Evolutionary conservation across 2,888 invertebrate species (phyloP).

Genomic region (Zygaena filipendulae): DNA sequence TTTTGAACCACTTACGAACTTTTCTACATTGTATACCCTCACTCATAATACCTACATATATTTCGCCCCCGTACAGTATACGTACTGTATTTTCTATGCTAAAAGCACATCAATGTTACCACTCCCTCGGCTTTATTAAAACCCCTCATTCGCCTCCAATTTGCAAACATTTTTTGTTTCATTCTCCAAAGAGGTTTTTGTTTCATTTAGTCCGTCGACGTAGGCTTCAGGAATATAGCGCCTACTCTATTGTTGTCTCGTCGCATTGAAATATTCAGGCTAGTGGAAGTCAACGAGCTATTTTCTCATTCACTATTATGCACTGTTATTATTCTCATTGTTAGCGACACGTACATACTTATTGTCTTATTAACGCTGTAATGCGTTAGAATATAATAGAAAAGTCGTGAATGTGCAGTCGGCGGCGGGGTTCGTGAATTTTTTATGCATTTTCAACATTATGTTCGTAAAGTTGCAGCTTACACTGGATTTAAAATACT

Average conservation of each 20-base stretch:
- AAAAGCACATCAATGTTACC: no score
- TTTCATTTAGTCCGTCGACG: constrained; percentile 45
- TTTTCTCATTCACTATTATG: constrained; percentile 60
- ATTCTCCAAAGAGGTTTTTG: constrained; percentile 45
- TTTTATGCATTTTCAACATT: no score
- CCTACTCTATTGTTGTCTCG: constrained; percentile 46
- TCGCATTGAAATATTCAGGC: constrained; percentile 50
- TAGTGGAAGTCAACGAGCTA: constrained; percentile 50
- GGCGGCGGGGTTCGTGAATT: constrained; percentile 8
- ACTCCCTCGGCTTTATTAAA: constrained; percentile 22
- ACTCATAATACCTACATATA: no score
- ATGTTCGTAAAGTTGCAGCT: no score
- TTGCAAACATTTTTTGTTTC: constrained; percentile 44
- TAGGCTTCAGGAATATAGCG: constrained; percentile 46
- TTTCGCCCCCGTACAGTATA: no score
- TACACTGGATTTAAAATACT: no score
- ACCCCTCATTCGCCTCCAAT: constrained; percentile 29
- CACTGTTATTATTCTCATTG: constrained; percentile 56
- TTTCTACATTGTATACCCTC: no score
- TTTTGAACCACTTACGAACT: no score
- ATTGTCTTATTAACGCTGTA: constrained; percentile 28
- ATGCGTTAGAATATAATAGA: constrained; percentile 21
- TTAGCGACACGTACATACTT: constrained; percentile 44
- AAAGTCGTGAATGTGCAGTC: constrained; percentile 12
- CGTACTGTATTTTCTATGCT: no score